Evolutionary conservation across 2,113 vertebrate genomes (phyloP).

Genomic region (Phyllostomus discolor): DNA sequence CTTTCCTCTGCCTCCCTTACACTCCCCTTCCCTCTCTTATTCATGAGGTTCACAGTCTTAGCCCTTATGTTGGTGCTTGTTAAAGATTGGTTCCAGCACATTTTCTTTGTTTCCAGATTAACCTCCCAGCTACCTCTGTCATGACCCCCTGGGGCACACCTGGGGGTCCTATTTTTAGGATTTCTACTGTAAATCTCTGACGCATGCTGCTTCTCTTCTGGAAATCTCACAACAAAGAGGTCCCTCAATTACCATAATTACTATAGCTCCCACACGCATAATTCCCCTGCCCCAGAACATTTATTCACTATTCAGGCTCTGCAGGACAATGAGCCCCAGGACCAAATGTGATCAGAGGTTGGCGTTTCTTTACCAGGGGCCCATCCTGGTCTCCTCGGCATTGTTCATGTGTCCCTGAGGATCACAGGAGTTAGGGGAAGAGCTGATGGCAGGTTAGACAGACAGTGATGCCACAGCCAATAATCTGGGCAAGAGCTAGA

Average conservation of each 20-base stretch:
- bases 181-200: conserved; percentile 53
- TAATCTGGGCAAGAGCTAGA: background rate
- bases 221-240: conserved; percentile 42
- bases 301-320: background rate
- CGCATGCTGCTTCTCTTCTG: conserved; percentile 50
- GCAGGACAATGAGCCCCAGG: background rate
- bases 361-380: background rate
- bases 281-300: background rate
- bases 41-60: background rate
- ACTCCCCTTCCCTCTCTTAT: background rate
- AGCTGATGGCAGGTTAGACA: background rate
- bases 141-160: conserved; percentile 43
- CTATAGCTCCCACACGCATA: conserved; percentile 7
- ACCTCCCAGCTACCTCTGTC: conserved; percentile 39
- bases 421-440: background rate
- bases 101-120: conserved; percentile 57
- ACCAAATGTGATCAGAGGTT: background rate
- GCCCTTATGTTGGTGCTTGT: conserved; percentile 25
- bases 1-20: background rate
- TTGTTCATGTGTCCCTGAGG: background rate
- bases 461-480: background rate
- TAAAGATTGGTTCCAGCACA: background rate
- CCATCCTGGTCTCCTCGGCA: background rate
- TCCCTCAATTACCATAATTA: conserved; percentile 35
- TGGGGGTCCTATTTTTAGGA: conserved; percentile 60